Evolutionary conservation across 2,888 invertebrate genomes (phyloP).

Genomic region (Mayetiola destructor): DNA sequence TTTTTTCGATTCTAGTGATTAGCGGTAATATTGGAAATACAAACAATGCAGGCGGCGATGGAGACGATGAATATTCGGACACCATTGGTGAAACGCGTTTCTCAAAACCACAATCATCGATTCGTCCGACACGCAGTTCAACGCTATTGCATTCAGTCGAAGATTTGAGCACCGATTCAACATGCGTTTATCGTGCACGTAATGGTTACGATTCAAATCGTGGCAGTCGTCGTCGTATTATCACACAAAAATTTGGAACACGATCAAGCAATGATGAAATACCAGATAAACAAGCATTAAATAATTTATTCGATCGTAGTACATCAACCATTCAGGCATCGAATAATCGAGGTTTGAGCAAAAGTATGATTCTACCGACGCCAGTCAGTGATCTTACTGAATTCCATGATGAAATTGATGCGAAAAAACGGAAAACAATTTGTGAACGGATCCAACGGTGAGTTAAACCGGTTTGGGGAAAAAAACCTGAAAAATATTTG

Average conservation of each 20-base stretch:
- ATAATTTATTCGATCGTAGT: constrained; percentile 15
- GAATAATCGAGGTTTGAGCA: constrained; percentile 33
- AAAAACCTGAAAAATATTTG: background rate
- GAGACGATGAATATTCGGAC: constrained; percentile 41
- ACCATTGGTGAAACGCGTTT: constrained; percentile 40
- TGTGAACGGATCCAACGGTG: constrained; percentile 29
- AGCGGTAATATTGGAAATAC: constrained; percentile 19
- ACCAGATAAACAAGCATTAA: constrained; percentile 30
- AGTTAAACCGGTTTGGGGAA: background rate
- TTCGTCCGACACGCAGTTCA: constrained; percentile 42
- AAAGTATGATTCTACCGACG: constrained; percentile 36
- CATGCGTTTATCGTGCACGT: constrained; percentile 51
- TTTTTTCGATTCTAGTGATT: constrained; percentile 18
- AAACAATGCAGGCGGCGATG: constrained; percentile 28
- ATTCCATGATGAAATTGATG: constrained; percentile 24
- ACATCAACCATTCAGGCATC: constrained; percentile 19
- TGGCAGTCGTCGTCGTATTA: constrained; percentile 29
- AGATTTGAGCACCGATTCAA: constrained; percentile 59
- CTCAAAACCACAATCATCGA: constrained; percentile 45
- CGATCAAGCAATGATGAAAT: constrained; percentile 33
- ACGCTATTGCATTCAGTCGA: constrained; percentile 60
- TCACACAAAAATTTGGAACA: constrained; percentile 22
- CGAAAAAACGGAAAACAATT: constrained; percentile 24
- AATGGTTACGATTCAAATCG: constrained; percentile 31
- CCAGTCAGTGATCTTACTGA: constrained; percentile 32